Conservation (phyloP, 2,113 vertebrate species). For the Catagonus wagneri region DNA sequence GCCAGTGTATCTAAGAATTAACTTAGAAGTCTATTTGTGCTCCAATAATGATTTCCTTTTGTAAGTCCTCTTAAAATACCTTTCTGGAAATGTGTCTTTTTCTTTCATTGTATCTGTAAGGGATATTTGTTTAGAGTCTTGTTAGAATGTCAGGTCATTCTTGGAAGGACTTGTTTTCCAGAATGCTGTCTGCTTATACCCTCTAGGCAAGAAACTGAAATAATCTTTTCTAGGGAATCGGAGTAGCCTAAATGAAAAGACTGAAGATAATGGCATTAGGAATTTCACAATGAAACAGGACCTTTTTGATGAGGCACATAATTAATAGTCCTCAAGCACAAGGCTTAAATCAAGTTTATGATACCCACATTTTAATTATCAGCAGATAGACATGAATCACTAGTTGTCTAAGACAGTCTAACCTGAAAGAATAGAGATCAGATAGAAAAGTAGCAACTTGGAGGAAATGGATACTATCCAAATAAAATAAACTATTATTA, state of each 20-base stretch:
- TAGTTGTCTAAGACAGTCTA: background rate
- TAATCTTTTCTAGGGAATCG: background rate
- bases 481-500: slow-evolving; percentile 20
- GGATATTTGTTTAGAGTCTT: background rate
- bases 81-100: slow-evolving; percentile 6
- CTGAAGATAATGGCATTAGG: background rate
- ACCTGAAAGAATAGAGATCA: background rate
- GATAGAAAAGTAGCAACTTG: background rate
- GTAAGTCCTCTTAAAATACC: background rate
- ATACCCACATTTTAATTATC: slow-evolving; percentile 17
- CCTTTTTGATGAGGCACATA: background rate
- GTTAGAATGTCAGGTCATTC: background rate
- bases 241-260: background rate
- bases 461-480: background rate
- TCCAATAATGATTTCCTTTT: background rate
- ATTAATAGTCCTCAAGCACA: background rate
- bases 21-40: slow-evolving; percentile 19
- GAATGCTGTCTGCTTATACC: background rate
- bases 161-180: background rate
- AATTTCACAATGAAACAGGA: background rate
- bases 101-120: background rate
- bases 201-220: background rate
- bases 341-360: background rate
- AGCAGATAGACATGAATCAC: background rate
- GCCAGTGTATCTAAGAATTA: background rate